Base-by-base conservation (phyloP, 1,140 invertebrate species). In the Drosophila mayri region DNA sequence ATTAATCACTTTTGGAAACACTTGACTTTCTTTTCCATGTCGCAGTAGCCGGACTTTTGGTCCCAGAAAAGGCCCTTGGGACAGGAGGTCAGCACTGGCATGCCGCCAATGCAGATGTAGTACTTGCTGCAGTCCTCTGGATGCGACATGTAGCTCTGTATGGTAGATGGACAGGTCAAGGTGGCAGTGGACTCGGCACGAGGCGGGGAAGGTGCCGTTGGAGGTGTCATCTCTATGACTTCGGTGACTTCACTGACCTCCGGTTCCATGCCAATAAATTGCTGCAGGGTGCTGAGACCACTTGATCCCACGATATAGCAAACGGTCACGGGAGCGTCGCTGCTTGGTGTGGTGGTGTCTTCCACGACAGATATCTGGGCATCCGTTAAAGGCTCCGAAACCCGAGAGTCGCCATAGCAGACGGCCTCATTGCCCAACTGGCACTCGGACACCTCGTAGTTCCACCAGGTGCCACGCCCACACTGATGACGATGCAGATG, bases 11-110 rank as follows among this genome's bases (percentile, higher is more conserved):
- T 81, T 41, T 90, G 70, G 40, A 81, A 76, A 49, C 90, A 92
- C 47, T 85, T 82, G 28, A 91, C 90, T 47, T 88, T 81, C 41
- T 76, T 76, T 8, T 79, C 58, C 58, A 74, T 64, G 41, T 90
- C 90, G 50, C 91, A 92, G 22, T 88, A 87, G 9, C 84, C 86
- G 6, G 64, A 64, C 18, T 60, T 79, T 28, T 85, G 76, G 46
- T 92, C 82, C 91, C 91, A 92, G 35, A 72, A 86, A 7, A 92
- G 74, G 9, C 86, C 86, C 46, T 72, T 75, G 18, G 91, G 91
- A 28, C 91, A 92, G 22, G 79, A 73, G 12, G 91, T 92, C 14
- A 86, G 35, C 43, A 92, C 79, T 9, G 91, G 88, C 76, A 76
- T 87, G 38, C 91, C 91, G 0, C 63, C 52, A 32, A 92, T 90